Base-by-base conservation (phyloP, 2,113 vertebrate species). In the Tursiops truncatus region DNA sequence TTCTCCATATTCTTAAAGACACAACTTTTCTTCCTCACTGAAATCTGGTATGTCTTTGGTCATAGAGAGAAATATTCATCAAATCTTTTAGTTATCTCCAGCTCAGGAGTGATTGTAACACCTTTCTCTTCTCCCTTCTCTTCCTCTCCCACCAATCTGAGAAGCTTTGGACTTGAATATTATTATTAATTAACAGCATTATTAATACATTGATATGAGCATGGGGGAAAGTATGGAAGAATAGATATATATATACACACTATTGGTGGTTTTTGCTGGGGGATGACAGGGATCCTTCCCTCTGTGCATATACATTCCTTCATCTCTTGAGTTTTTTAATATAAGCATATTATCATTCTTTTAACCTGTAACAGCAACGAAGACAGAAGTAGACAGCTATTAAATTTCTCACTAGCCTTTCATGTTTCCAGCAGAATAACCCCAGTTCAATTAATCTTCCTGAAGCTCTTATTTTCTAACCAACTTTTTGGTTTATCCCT, bases 371-470 rank as follows among this genome's bases (percentile, higher is more conserved):
- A 89, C 93, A 96, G 18, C 23, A 63, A 73, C 65, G 17, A 85
- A 86, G 62, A 96, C 68, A 77, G 67, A 84, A 94, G 91, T 12
- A 67, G 26, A 62, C 6, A 94, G 44, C 67, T 73, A 88, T 80
- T 92, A 92, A 63, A 96, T 62, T 89, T 96, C 67, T 95, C 86
- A 89, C 70, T 95, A 86, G 53, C 28, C 96, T 96, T 83, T 93
- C 58, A 86, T 79, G 50, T 89, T 96, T 91, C 62, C 82, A 50
- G 86, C 38, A 93, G 38, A 91, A 94, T 92, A 95, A 95, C 21
- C 58, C 14, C 79, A 53, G 28, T 94, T 93, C 23, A 86, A 36
- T 83, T 81, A 44, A 93, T 85, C 63, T 89, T 94, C 23, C 36
- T 38, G 14, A 94, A 74, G 47, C 1, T 83, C 56, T 93, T 90